Conservation (phyloP, 2,888 invertebrate species). For the Prostheceraeus crozeri region DNA sequence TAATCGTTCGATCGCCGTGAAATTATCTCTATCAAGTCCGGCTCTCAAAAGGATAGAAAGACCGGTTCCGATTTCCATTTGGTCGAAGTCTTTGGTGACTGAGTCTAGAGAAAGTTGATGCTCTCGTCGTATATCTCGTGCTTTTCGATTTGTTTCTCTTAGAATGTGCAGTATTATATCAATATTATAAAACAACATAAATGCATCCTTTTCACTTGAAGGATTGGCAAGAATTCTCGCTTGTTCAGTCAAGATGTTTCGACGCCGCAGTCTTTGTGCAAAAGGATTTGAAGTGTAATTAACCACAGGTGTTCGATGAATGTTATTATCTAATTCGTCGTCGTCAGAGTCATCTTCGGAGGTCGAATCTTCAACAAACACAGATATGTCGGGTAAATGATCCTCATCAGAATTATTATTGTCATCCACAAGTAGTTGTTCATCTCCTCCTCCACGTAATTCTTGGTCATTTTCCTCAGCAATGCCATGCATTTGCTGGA, state of each 20-base stretch:
- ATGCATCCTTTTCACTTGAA: background rate
- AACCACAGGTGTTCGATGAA: no score
- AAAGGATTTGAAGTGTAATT: no score
- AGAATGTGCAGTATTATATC: constrained; percentile 15
- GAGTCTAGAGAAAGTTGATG: background rate
- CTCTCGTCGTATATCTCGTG: constrained; percentile 11
- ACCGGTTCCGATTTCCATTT: background rate
- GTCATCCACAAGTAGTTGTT: no score
- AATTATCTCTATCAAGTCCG: constrained; percentile 17
- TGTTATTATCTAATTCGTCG: no score
- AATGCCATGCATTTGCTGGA: no score
- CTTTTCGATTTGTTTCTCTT: constrained; percentile 14
- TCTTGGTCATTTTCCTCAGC: no score
- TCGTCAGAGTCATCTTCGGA: no score
- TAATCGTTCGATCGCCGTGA: background rate
- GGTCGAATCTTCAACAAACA: no score
- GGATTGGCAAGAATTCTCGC: constrained; percentile 11
- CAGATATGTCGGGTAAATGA: no score
- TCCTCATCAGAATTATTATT: no score
- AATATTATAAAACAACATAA: constrained; percentile 4
- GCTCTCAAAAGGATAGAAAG: background rate
- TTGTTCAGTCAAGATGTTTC: constrained; percentile 9
- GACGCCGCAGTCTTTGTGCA: background rate
- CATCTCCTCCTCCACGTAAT: no score
- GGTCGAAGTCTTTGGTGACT: background rate